phyloP scores from a whole-genome alignment of 2,888 invertebrate genomes.

The Toxonevra muliebris region DNA sequence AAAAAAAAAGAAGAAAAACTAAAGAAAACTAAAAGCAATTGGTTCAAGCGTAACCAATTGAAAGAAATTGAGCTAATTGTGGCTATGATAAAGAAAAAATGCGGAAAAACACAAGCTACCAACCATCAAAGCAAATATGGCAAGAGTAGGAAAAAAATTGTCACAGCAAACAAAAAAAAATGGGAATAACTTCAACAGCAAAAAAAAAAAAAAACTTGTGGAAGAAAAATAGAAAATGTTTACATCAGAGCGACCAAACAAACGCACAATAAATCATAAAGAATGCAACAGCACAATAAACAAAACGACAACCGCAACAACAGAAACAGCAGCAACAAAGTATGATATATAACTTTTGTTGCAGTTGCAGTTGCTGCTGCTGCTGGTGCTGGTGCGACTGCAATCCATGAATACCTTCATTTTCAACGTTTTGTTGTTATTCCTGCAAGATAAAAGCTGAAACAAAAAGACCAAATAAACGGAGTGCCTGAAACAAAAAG shows the following conservation, averaged over 20 bases:
- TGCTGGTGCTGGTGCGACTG: slow-evolving; percentile 3
- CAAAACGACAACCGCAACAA: not conserved
- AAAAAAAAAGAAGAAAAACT: slow-evolving; percentile 4
- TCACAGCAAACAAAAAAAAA: not conserved
- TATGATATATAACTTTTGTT: not conserved
- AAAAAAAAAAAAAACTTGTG: not conserved
- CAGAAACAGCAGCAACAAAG: not conserved
- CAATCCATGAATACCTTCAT: not conserved
- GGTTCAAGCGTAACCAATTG: slow-evolving; percentile 17
- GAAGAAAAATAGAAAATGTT: not conserved
- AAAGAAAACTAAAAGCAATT: slow-evolving; percentile 18
- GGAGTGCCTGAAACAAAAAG: not conserved
- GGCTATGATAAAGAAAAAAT: not conserved
- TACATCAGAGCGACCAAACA: not conserved
- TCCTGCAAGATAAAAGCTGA: not conserved
- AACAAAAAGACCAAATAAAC: not conserved
- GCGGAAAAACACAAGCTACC: not conserved
- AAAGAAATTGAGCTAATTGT: slow-evolving; percentile 4
- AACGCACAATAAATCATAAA: slow-evolving; percentile 26
- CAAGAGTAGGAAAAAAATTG: not conserved
- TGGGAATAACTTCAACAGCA: not conserved
- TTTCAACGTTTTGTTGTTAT: not conserved
- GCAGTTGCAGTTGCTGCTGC: slow-evolving; percentile 8
- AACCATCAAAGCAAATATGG: not conserved
- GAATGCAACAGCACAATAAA: slow-evolving; percentile 5